phyloP scores from a whole-genome alignment of 1,140 invertebrate genomes.

The Dinoponera quadriceps region DNA sequence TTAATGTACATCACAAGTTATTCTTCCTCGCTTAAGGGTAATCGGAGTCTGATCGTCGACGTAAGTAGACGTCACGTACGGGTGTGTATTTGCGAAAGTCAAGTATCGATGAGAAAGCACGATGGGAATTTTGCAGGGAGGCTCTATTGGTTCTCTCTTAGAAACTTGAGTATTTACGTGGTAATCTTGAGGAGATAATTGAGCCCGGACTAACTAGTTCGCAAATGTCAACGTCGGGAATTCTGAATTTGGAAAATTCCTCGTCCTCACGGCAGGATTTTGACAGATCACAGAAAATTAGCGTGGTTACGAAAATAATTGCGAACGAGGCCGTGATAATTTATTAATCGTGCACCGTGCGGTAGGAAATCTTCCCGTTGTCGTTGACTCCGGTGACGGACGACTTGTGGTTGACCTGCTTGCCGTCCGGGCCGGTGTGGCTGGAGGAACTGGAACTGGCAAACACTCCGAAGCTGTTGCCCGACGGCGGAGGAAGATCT shows the following conservation, averaged over 20 bases:
- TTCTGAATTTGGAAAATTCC: slow-evolving; percentile 22
- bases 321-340: background rate
- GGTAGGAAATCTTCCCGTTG: slow-evolving; percentile 89
- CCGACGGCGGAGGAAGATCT: slow-evolving; percentile 77
- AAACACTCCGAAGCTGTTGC: slow-evolving; percentile 87
- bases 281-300: background rate
- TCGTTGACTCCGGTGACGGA: slow-evolving; percentile 90
- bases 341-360: slow-evolving; percentile 85
- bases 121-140: background rate
- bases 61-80: slow-evolving; percentile 3
- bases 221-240: background rate
- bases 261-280: background rate
- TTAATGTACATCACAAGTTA: background rate
- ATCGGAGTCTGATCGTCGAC: background rate
- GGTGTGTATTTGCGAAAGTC: background rate
- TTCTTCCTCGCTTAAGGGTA: background rate
- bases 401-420: slow-evolving; percentile 85
- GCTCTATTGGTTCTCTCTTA: background rate
- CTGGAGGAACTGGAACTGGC: slow-evolving; percentile 87
- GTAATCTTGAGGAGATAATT: slow-evolving; percentile 29
- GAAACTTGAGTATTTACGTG: slow-evolving; percentile 28
- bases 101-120: background rate
- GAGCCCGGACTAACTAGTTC: background rate
- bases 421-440: slow-evolving; percentile 87
- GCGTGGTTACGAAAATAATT: background rate